A percentile compares a stretch with the other conserved stretches of the same genome.
These are phyloP conservation scores for Apis cerana DNA, from an alignment of 1,140 invertebrate genomes.

Conservation along the genomic window DNA sequence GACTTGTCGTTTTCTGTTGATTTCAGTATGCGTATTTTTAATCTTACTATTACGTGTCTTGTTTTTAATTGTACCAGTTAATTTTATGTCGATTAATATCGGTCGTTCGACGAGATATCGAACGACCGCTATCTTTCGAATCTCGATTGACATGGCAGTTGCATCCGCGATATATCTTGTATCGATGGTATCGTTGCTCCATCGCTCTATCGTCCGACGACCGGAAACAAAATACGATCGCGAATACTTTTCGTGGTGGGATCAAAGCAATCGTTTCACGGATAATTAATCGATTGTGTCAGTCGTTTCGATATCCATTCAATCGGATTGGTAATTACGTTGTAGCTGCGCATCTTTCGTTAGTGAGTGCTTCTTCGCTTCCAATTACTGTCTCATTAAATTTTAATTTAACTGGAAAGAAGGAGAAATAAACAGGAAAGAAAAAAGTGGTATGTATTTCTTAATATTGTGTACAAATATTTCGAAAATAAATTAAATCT, in stretches of 20 bases:
- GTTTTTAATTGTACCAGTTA: constrained; percentile 46
- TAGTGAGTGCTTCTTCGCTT: neutral
- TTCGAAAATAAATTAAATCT: constrained; percentile 2
- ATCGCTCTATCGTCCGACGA: constrained; percentile 33
- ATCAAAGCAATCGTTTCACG: constrained; percentile 33
- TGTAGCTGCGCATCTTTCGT: neutral
- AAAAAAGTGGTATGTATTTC: neutral
- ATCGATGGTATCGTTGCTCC: constrained; percentile 57
- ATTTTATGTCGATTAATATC: constrained; percentile 47
- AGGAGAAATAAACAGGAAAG: neutral
- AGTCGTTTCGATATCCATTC: constrained; percentile 22
- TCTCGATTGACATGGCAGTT: constrained; percentile 72
- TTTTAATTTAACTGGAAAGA: neutral
- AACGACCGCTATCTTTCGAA: constrained; percentile 63
- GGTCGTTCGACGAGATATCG: constrained; percentile 67
- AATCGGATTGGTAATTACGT: constrained; percentile 62
- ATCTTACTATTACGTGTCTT: neutral
- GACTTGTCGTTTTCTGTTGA: neutral
- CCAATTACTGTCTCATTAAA: neutral
- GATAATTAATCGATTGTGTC: constrained; percentile 50
- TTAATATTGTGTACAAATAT: too few species aligned
- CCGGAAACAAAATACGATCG: constrained; percentile 46
- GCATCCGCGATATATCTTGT: constrained; percentile 63
- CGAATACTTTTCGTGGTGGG: constrained; percentile 50
- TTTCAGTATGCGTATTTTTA: neutral